Conservation (phyloP, 2,113 vertebrate species). For the Ictalurus punctatus region DNA sequence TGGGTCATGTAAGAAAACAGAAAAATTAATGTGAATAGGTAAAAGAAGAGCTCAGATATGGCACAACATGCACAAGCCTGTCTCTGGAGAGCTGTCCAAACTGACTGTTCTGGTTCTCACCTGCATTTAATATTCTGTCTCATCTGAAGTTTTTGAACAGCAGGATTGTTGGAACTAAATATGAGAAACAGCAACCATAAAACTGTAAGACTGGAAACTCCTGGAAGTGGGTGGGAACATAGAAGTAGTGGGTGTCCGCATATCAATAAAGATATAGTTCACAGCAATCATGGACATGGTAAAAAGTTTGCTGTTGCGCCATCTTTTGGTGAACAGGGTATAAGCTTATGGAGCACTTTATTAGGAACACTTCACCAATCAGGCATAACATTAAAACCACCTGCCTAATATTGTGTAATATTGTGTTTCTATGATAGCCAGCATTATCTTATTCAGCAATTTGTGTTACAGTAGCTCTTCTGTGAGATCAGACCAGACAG, state of each 20-base stretch:
- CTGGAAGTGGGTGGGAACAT: not conserved
- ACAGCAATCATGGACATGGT: not conserved
- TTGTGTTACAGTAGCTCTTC: too few relatives aligned
- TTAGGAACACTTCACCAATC: not conserved
- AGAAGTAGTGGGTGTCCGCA: too few relatives aligned
- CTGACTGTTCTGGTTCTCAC: not conserved
- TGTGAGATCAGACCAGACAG: too few relatives aligned
- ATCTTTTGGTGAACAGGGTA: not conserved
- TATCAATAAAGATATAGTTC: not conserved
- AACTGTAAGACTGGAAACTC: not conserved
- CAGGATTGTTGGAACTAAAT: conserved; percentile 4
- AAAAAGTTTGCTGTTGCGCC: not conserved
- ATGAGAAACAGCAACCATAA: not conserved
- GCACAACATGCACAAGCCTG: not conserved
- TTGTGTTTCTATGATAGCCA: too few relatives aligned
- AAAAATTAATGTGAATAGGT: not conserved
- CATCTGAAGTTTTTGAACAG: not conserved
- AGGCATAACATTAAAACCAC: too few relatives aligned
- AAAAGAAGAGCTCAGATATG: not conserved
- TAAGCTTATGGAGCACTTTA: not conserved
- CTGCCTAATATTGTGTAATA: too few relatives aligned
- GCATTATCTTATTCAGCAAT: too few relatives aligned
- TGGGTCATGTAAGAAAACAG: not conserved
- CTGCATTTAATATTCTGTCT: conserved; percentile 7
- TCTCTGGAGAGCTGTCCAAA: not conserved